phyloP scores from a whole-genome alignment of 2,797 vertebrate genomes.

The Pempheris klunzingeri region DNA sequence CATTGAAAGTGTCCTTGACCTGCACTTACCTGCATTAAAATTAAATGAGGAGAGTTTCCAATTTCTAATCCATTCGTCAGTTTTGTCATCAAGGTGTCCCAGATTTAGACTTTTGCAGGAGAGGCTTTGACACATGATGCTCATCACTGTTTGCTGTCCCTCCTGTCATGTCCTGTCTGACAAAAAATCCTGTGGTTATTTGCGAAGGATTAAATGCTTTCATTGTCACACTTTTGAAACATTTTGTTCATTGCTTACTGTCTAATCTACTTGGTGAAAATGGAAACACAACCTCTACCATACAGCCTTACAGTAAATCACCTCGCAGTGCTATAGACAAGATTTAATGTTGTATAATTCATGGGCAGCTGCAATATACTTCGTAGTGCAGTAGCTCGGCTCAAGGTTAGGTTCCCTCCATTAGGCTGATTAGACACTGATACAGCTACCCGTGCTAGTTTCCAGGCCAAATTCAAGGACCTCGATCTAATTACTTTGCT shows the following conservation, averaged over 20 bases:
- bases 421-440: slow-evolving; percentile 71
- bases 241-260: neutral
- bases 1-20: neutral
- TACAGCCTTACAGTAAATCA: slow-evolving; percentile 7
- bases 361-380: slow-evolving; percentile 14
- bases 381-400: slow-evolving; percentile 6
- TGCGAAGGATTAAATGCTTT: neutral
- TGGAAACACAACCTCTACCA: slow-evolving; percentile 4
- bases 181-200: neutral
- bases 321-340: neutral
- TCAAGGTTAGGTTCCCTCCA: slow-evolving; percentile 42
- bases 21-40: neutral
- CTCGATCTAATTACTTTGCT: slow-evolving; percentile 53
- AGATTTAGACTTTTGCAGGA: neutral
- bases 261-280: slow-evolving; percentile 2
- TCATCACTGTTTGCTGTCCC: neutral
- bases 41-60: neutral
- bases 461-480: slow-evolving; percentile 54
- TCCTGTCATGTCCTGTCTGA: slow-evolving; percentile 1
- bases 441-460: slow-evolving; percentile 42
- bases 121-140: neutral
- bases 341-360: slow-evolving; percentile 35
- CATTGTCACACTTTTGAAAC: neutral
- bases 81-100: neutral
- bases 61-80: neutral